phyloP scores from a whole-genome alignment of 1,140 invertebrate genomes.

The Drosophila rhopaloa region DNA sequence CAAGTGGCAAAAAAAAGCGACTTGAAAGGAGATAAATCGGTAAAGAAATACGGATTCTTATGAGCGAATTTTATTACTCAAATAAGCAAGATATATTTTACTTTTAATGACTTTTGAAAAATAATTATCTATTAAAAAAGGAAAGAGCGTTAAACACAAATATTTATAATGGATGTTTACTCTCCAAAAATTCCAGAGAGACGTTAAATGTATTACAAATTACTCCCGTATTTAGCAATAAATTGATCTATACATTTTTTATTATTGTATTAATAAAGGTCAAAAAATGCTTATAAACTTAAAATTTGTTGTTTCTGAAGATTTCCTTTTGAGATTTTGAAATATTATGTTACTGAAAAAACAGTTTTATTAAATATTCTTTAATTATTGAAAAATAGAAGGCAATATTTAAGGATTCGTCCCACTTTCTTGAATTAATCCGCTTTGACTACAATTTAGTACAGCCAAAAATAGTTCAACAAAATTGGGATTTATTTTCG shows the following conservation, averaged over 20 bases:
- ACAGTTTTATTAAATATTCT: no score
- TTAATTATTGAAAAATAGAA: no score
- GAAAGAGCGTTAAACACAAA: background rate
- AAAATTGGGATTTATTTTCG: slow-evolving; percentile 19
- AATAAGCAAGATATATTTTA: background rate
- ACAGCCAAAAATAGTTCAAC: slow-evolving; percentile 10
- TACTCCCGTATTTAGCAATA: no score
- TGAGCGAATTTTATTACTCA: background rate
- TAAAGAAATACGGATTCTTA: background rate
- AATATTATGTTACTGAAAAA: no score
- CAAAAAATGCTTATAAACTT: no score
- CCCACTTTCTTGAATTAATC: slow-evolving; percentile 3
- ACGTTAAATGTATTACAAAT: no score
- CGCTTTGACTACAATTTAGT: slow-evolving; percentile 7
- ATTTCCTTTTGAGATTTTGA: no score
- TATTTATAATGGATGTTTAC: no score
- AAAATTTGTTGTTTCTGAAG: no score
- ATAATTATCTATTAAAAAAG: slow-evolving; percentile 1
- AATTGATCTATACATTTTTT: no score
- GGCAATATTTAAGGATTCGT: background rate
- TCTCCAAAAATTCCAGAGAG: no score
- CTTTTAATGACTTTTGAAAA: background rate
- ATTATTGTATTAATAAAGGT: no score
- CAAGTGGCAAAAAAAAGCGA: slow-evolving; percentile 35
- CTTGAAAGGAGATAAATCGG: slow-evolving; percentile 20